Conservation (phyloP, 2,113 vertebrate genomes). For the Passerina amoena region DNA sequence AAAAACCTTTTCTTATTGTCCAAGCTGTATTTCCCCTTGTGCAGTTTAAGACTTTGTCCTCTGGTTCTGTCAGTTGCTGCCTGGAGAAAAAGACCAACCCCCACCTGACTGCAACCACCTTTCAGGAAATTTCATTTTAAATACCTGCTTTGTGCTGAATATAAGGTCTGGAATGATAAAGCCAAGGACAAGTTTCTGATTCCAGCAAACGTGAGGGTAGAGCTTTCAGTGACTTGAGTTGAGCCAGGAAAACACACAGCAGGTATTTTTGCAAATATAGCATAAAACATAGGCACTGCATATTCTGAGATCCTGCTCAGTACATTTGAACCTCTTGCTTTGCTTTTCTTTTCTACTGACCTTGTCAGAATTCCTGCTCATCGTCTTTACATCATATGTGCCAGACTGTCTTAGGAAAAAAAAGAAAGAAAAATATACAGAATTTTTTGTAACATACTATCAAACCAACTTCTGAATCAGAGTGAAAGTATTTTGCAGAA, state of each 20-base stretch:
- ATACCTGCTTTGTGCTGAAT: background rate
- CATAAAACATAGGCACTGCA: rapidly evolving
- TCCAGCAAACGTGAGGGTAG: background rate
- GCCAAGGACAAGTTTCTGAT: background rate
- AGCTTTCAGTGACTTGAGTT: background rate
- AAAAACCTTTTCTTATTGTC: background rate
- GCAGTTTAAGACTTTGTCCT: background rate
- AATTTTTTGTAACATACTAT: background rate
- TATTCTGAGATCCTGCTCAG: background rate
- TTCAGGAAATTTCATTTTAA: background rate
- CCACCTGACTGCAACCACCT: background rate
- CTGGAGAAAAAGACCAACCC: background rate
- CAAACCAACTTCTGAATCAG: background rate
- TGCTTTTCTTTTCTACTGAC: background rate
- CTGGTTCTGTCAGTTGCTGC: background rate
- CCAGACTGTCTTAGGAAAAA: background rate
- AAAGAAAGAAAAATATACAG: background rate
- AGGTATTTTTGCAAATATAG: background rate
- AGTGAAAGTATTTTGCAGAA: background rate
- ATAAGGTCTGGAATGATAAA: background rate
- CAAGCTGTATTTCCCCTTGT: background rate
- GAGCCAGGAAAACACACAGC: background rate
- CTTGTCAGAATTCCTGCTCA: background rate
- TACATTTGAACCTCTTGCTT: background rate
- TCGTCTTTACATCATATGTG: background rate